Evolutionary conservation across 1,140 invertebrate genomes (phyloP).

Genomic region (Heterodera carotae): DNA sequence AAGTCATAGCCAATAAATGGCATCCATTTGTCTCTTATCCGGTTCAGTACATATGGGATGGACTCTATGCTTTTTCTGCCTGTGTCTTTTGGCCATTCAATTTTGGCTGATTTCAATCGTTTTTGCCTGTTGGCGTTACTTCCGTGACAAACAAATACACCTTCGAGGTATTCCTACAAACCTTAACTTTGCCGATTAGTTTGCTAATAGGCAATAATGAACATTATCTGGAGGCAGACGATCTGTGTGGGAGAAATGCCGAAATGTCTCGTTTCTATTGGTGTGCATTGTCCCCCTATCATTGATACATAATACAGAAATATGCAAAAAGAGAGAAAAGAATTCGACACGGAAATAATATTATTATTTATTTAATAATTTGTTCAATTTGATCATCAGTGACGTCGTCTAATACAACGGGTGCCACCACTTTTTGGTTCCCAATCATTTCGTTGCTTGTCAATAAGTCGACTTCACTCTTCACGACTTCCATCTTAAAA

Average conservation of each 20-base stretch:
- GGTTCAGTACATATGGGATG: conserved; percentile 47
- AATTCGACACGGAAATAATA: no score
- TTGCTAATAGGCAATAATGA: not conserved
- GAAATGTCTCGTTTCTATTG: no score
- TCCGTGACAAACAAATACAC: conserved; percentile 34
- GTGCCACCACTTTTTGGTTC: not conserved
- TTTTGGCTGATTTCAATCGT: conserved; percentile 53
- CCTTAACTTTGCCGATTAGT: no score
- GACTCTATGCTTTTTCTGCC: conserved; percentile 40
- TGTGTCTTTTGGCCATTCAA: conserved; percentile 45
- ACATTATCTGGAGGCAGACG: no score
- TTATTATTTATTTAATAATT: not conserved
- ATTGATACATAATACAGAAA: no score
- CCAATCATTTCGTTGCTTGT: not conserved
- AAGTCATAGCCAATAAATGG: not conserved
- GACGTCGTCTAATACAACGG: no score
- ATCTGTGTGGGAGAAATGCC: not conserved
- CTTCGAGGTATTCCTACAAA: conserved; percentile 14
- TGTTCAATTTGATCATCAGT: not conserved
- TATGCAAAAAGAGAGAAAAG: no score
- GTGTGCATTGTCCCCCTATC: no score
- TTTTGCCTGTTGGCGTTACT: conserved; percentile 52
- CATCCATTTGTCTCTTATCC: not conserved
- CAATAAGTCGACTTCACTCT: conserved; percentile 1
- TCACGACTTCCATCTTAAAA: conserved; percentile 8